Base-by-base conservation (phyloP, 23 tunicate genomes). In the Styela plicata region DNA sequence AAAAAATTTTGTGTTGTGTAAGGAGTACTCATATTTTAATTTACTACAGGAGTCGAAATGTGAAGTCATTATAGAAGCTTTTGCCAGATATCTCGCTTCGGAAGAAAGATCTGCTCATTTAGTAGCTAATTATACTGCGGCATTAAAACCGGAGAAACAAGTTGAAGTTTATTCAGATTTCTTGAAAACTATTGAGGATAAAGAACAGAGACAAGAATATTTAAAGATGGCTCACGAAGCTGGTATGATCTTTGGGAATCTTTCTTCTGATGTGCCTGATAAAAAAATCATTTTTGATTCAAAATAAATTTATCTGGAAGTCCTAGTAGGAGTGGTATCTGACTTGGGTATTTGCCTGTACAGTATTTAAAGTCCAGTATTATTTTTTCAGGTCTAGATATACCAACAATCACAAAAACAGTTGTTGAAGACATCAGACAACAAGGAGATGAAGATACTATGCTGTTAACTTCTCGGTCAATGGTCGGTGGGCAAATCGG, bases 381-480 rank as follows among this genome's bases (percentile, higher is more conserved):
- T n/a, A n/a, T n/a, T n/a, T 27, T 71, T 29, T 20, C 82, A 91
- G 97, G 93, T 1, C 85, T 93, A 36, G 93, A 93, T 63, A 80
- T 93, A 23, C 87, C 89, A 0, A 73, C 90, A 18, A 88, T 93
- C 33, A 93, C 98, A 24, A 93, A 88, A 64, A 80, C 76, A 31
- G 98, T 93, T 32, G 98, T 93, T 31, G 93, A 93, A 52, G 74
- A 84, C 2, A 93, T 93, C 24, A 86, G 93, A 26, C 77, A 74
- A 2, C 31, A 37, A 33, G 85, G 82, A 25, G 87, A 77, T 7
- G 73, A 70, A 7, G 85, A 80, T 31, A 0, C 31, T 24, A 37
- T 69, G 34, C 20, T 73, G 31, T 35, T 82, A 23, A 27, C 78
- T 2, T 29, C 53, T 34, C 3, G 82, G 19, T 5, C 13, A 27